These are phyloP conservation scores for Drosophila greeni DNA, from an alignment of 2,888 invertebrate genomes.

Conservation along the genomic window DNA sequence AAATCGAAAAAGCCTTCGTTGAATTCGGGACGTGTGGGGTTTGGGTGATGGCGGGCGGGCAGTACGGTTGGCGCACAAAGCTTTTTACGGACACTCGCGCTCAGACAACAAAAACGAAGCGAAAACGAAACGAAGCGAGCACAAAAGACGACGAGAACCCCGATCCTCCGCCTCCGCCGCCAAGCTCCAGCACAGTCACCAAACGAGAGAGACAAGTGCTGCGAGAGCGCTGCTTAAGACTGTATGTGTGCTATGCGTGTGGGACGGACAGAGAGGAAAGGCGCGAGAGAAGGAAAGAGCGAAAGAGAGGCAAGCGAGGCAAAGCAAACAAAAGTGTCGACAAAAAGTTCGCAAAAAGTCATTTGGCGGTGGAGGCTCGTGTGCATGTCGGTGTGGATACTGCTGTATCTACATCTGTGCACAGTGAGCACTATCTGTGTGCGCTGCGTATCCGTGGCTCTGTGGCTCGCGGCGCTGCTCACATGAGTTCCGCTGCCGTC, in stretches of 20 bases:
- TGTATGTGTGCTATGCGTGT: conserved; percentile 15
- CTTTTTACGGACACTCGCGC: conserved; percentile 67
- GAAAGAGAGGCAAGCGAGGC: conserved; percentile 34
- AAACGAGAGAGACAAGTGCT: conserved; percentile 21
- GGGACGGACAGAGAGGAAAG: conserved; percentile 20
- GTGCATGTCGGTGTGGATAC: conserved; percentile 14
- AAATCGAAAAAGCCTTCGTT: conserved; percentile 50
- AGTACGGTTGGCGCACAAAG: conserved; percentile 43
- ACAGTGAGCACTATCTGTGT: conserved; percentile 17
- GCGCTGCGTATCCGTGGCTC: conserved; percentile 5
- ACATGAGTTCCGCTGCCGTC: conserved; percentile 43
- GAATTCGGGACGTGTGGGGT: conserved; percentile 31
- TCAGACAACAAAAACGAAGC: conserved; percentile 61
- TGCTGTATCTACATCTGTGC: conserved; percentile 29
- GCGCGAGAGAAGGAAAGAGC: conserved; percentile 20
- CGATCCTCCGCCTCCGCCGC: conserved; percentile 14
- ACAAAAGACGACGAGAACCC: conserved; percentile 54
- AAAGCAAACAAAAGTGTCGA: conserved; percentile 60
- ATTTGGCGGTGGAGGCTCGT: conserved; percentile 47
- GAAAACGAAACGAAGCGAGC: conserved; percentile 62
- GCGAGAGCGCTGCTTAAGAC: conserved; percentile 33
- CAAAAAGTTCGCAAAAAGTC: conserved; percentile 65
- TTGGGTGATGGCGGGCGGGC: not conserved
- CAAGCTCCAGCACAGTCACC: conserved; percentile 12
- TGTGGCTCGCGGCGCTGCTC: conserved; percentile 61